Percentiles rank a stretch among this genome's conserved stretches.
Evolutionary conservation across 2,888 invertebrate species (phyloP).

Genomic region (Parapristionchus giblindavisi): DNA sequence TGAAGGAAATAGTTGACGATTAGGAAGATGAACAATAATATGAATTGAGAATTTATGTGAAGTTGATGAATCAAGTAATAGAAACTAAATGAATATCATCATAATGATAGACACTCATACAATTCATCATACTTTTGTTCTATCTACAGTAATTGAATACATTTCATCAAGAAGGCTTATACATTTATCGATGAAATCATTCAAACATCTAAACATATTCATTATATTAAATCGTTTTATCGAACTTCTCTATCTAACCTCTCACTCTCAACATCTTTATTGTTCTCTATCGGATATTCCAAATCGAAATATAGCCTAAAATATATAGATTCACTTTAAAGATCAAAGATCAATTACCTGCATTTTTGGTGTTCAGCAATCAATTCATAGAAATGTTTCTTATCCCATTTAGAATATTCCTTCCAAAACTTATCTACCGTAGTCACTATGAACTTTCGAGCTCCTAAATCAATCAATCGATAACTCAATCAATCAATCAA

Average conservation of each 20-base stretch:
- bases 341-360: neutral
- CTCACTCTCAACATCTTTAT: slow-evolving; percentile 21
- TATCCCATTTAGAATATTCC: slow-evolving; percentile 15
- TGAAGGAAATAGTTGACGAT: slow-evolving; percentile 5
- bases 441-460: neutral
- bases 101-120: neutral
- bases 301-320: slow-evolving; percentile 27
- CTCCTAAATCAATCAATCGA: neutral
- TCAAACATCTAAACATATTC: neutral
- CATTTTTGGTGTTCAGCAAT: slow-evolving; percentile 9
- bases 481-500: neutral
- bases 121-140: neutral
- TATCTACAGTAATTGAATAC: neutral
- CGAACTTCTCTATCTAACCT: neutral
- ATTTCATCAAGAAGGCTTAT: neutral
- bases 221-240: neutral
- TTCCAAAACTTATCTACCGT: slow-evolving; percentile 22
- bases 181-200: slow-evolving; percentile 7
- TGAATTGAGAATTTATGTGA: slow-evolving; percentile 22
- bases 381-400: slow-evolving; percentile 21
- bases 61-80: slow-evolving; percentile 24
- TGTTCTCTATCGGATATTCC: neutral
- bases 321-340: neutral
- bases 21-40: slow-evolving; percentile 9
- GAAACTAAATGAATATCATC: neutral